Evolutionary conservation across 2,113 vertebrate species (phyloP).

Genomic region (Craseonycteris thonglongyai): DNA sequence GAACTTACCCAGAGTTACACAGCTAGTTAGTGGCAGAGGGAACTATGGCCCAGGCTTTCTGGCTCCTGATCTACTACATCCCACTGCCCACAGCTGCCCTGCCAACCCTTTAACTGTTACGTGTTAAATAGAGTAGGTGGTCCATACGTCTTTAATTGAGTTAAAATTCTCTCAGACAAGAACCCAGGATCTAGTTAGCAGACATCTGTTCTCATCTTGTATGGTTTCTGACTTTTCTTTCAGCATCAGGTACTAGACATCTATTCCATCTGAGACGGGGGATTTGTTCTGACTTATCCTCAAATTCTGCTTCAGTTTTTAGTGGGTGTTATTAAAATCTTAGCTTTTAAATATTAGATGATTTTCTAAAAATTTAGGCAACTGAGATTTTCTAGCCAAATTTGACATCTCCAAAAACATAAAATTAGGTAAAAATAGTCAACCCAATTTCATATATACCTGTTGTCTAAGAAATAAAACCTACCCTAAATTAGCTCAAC

Average conservation of each 20-base stretch:
- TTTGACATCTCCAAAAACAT: background rate
- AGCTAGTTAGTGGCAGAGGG: background rate
- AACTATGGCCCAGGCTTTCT: background rate
- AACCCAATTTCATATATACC: background rate
- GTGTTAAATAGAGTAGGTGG: background rate
- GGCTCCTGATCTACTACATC: background rate
- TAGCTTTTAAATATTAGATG: slow-evolving; percentile 24
- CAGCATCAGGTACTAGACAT: background rate
- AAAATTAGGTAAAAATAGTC: slow-evolving; percentile 8
- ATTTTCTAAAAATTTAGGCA: slow-evolving; percentile 12
- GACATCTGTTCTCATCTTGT: background rate
- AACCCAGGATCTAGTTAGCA: background rate
- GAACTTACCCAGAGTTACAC: background rate
- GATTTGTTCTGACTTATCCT: background rate
- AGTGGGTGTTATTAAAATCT: background rate
- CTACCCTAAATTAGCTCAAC: slow-evolving; percentile 7
- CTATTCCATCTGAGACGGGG: background rate
- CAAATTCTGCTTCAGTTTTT: slow-evolving; percentile 8
- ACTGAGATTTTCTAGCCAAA: slow-evolving; percentile 3
- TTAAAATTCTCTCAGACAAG: background rate
- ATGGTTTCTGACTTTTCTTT: background rate
- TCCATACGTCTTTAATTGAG: background rate
- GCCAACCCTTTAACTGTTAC: background rate
- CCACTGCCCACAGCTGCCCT: background rate
- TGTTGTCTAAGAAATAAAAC: background rate